Evolutionary conservation across 1,140 invertebrate species (phyloP), one percentile per base, ranked within the genome.

Genomic region (Stegodyphus mimosarum): DNA sequence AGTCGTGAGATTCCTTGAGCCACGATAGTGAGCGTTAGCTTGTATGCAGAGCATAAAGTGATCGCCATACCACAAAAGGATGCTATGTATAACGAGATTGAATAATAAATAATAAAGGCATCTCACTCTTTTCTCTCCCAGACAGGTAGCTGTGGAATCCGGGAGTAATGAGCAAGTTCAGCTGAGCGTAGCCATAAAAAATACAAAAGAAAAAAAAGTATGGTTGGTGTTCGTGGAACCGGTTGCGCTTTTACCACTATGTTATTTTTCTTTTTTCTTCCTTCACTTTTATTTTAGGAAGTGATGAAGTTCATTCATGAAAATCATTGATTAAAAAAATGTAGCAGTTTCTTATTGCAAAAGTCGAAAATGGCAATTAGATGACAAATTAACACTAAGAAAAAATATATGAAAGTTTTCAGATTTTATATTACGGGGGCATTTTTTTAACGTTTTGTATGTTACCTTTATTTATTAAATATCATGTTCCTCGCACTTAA

Each of bases 91-190:
- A 33, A 33, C 33, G 33, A 33, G 64, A n/a, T 6, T 67, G 69
- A 79, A 79, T 79, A 79, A 79, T 52, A 67, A 76, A 64, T 64
- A 76, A 76, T 76, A 53, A 70, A 69, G 50, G 10, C 52, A 79
- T 79, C 77, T 53, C 18, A 15, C 55, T 60, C 11, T 67, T 67
- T 17, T 70, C 50, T 77, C 55, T 18, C 10, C 63, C 10, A 79
- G 77, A 79, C 63, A 79, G 66, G 77, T 79, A 79, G 67, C 77
- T 17, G 51, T 48, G 50, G 77, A 79, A 79, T 79, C 77, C 66
- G 66, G n/a, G 77, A 53, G 51, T 78, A 79, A 79, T 79, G 77
- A 79, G 77, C 77, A 79, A 79, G 66, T 70, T 70, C 77, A 70
- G 55, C 77, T 79, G 66, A 79, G 64, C 77, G 77, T 79, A 33